phyloP scores from a whole-genome alignment of 2,888 invertebrate genomes.

The Drosophila hamatofila region DNA sequence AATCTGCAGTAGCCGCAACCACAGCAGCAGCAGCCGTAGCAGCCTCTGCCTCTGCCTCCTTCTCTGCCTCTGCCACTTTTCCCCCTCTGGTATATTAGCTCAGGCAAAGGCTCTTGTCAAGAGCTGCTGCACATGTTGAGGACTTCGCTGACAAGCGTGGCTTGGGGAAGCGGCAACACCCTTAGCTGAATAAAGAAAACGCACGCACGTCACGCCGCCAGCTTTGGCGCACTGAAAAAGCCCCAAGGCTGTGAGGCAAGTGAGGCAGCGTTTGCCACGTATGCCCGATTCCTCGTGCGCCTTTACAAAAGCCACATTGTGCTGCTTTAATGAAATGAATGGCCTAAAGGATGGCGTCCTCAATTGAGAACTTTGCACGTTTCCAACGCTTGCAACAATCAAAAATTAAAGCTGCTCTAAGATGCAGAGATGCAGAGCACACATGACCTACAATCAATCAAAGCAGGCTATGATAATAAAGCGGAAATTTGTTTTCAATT shows the following conservation, averaged over 20 bases:
- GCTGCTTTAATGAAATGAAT: conserved; percentile 77
- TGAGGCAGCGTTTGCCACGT: conserved; percentile 20
- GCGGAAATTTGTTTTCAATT: conserved; percentile 4
- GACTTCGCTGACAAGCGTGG: conserved; percentile 39
- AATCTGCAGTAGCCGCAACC: conserved; percentile 38
- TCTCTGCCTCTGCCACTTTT: conserved; percentile 8
- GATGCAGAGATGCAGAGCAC: conserved; percentile 52
- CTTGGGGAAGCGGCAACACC: conserved; percentile 32
- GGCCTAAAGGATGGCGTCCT: conserved; percentile 57
- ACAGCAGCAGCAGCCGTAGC: conserved; percentile 18
- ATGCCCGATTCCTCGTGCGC: conserved; percentile 43
- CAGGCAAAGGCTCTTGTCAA: conserved; percentile 39
- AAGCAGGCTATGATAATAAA: conserved; percentile 24
- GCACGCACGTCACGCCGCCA: conserved; percentile 74
- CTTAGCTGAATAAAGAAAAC: conserved; percentile 74
- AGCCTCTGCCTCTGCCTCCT: conserved; percentile 3
- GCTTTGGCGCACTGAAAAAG: conserved; percentile 72
- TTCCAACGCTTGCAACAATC: conserved; percentile 27
- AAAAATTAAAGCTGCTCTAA: conserved; percentile 65
- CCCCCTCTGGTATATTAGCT: conserved; percentile 7
- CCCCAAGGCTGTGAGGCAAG: conserved; percentile 61
- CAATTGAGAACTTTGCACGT: conserved; percentile 40
- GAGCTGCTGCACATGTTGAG: conserved; percentile 19
- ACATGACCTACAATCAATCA: conserved; percentile 74
- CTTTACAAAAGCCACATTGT: conserved; percentile 72